Conservation (phyloP, 1,140 invertebrate species). For the Hypothenemus hampei region DNA sequence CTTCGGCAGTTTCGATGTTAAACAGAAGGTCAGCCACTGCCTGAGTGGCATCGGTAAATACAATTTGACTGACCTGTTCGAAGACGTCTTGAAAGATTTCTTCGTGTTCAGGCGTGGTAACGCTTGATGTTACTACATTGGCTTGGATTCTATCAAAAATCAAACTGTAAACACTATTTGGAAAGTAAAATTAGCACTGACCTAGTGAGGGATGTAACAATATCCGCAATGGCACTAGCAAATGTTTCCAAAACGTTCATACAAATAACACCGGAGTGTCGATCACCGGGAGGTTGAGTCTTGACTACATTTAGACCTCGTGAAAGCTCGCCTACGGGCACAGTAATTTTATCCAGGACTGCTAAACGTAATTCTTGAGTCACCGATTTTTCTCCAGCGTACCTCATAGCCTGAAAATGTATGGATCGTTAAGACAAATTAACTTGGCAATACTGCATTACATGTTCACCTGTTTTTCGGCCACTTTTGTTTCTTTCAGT, state of each 20-base stretch:
- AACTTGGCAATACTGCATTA: too few relatives aligned
- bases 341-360: constrained; percentile 49
- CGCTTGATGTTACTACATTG: constrained; percentile 8
- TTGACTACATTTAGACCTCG: constrained; percentile 48
- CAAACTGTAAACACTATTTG: too few relatives aligned
- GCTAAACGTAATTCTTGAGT: constrained; percentile 50
- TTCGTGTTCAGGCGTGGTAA: neutral
- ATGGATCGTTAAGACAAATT: neutral
- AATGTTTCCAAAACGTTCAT: constrained; percentile 49
- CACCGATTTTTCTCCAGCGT: constrained; percentile 46
- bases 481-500: constrained; percentile 42
- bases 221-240: constrained; percentile 48
- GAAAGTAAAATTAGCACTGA: neutral
- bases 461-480: constrained; percentile 42
- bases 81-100: constrained; percentile 42
- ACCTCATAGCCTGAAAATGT: constrained; percentile 40
- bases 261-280: constrained; percentile 34
- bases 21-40: constrained; percentile 38
- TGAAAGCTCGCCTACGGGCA: constrained; percentile 49
- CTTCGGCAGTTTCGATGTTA: constrained; percentile 41
- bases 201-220: constrained; percentile 43
- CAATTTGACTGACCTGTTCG: constrained; percentile 41
- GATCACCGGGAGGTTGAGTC: constrained; percentile 26
- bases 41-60: constrained; percentile 37
- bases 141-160: constrained; percentile 16